Evolutionary conservation across 2,888 invertebrate genomes (phyloP).

Genomic region (Aphodius sticticus): DNA sequence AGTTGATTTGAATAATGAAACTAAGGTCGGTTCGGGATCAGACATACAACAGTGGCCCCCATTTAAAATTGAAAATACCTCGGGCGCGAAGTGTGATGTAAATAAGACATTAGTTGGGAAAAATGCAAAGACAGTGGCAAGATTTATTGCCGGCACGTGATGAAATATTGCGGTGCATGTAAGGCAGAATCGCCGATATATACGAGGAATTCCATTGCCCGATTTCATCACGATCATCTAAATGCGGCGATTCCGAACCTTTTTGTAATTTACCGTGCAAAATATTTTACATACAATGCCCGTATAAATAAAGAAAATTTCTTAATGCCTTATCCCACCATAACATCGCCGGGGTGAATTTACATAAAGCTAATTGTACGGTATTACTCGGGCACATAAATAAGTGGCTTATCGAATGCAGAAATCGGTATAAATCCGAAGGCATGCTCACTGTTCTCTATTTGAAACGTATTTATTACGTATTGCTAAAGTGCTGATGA

Average conservation of each 20-base stretch:
- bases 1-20: background rate
- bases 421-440: conserved; percentile 20
- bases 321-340: conserved; percentile 27
- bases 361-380: conserved; percentile 24
- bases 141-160: conserved; percentile 28
- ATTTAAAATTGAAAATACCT: conserved; percentile 34
- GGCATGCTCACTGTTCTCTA: conserved; percentile 18
- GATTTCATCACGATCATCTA: conserved; percentile 34
- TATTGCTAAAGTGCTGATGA: conserved; percentile 23
- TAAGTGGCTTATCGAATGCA: conserved; percentile 17
- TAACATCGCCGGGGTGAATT: conserved; percentile 15
- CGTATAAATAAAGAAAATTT: conserved; percentile 30
- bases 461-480: conserved; percentile 25
- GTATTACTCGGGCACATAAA: conserved; percentile 22
- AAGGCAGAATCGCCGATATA: conserved; percentile 31
- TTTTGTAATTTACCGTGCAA: conserved; percentile 28
- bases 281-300: conserved; percentile 30
- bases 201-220: conserved; percentile 21
- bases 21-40: background rate
- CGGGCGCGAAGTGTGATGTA: conserved; percentile 33
- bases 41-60: conserved; percentile 5
- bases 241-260: conserved; percentile 24
- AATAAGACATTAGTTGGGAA: conserved; percentile 35
- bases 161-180: conserved; percentile 31
- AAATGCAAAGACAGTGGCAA: conserved; percentile 29